Percentiles rank a stretch among this genome's conserved stretches.
phyloP scores from a whole-genome alignment of 2,797 vertebrate species.

The Rhinoraja longicauda region DNA sequence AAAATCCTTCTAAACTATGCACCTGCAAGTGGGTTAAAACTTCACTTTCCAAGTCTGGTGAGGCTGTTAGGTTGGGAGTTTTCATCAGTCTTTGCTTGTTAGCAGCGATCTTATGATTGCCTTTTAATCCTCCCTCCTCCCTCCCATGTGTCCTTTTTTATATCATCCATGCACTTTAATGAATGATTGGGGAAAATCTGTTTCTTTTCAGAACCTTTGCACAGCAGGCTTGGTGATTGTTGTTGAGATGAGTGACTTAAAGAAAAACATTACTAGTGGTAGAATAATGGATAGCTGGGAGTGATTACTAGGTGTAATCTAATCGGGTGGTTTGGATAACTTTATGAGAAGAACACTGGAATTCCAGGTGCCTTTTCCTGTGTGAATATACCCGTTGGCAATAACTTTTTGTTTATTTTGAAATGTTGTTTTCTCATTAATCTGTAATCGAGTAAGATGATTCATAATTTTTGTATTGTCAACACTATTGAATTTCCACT shows the following conservation, averaged over 20 bases:
- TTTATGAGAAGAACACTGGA: constrained; percentile 2
- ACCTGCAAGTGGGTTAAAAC: neutral
- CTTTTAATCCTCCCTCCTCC: neutral
- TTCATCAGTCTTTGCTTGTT: constrained; percentile 6
- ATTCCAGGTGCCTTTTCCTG: constrained; percentile 34
- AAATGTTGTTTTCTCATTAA: constrained; percentile 26
- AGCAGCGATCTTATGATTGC: neutral
- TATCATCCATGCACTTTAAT: constrained; percentile 16
- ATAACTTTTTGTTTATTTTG: constrained; percentile 20
- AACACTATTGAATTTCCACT: neutral
- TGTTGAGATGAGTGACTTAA: constrained; percentile 15
- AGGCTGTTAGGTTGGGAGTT: neutral
- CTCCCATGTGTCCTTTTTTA: neutral
- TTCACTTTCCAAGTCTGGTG: neutral
- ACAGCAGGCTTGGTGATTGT: neutral
- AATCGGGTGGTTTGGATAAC: constrained; percentile 14
- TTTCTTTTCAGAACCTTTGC: constrained; percentile 1
- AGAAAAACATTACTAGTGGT: constrained; percentile 21
- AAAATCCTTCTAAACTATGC: neutral
- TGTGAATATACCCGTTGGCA: neutral
- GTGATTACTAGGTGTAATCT: constrained; percentile 36
- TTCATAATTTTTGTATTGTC: constrained; percentile 28
- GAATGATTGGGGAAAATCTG: constrained; percentile 25
- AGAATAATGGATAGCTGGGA: constrained; percentile 29
- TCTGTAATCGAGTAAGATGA: constrained; percentile 4